Evolutionary conservation across 2,113 vertebrate genomes (phyloP).

Genomic region (Phainopepla nitens): DNA sequence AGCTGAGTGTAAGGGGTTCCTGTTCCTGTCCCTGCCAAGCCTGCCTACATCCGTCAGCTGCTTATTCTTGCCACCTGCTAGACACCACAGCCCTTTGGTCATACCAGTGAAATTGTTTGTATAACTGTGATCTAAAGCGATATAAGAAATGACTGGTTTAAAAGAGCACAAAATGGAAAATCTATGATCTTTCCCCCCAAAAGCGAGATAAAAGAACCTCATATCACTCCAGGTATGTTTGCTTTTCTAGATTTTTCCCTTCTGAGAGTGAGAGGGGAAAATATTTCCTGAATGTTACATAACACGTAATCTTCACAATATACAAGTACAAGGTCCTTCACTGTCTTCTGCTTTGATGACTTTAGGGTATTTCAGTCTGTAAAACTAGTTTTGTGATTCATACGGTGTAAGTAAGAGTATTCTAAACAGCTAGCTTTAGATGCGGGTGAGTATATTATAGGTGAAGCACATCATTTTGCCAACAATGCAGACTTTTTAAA

Average conservation of each 20-base stretch:
- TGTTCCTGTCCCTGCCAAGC: not conserved
- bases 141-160: not conserved
- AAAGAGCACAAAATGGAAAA: not conserved
- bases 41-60: not conserved
- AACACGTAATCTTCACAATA: not conserved
- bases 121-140: not conserved
- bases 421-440: not conserved
- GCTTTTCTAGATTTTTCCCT: not conserved
- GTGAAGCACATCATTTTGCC: not conserved
- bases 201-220: not conserved
- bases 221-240: not conserved
- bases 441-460: not conserved
- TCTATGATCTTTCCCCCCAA: accelerated
- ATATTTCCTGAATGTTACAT: not conserved
- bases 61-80: constrained; percentile 19
- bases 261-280: not conserved
- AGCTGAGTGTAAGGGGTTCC: not conserved
- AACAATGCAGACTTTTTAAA: not conserved
- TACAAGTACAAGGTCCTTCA: not conserved
- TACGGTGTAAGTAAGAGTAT: not conserved
- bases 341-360: not conserved
- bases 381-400: not conserved
- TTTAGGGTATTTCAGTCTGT: not conserved
- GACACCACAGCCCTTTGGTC: not conserved
- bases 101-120: not conserved